A percentile compares a stretch with the other conserved stretches of the same genome.
phyloP scores from a whole-genome alignment of 2,113 vertebrate species.

The Notarius quadriscutis region DNA sequence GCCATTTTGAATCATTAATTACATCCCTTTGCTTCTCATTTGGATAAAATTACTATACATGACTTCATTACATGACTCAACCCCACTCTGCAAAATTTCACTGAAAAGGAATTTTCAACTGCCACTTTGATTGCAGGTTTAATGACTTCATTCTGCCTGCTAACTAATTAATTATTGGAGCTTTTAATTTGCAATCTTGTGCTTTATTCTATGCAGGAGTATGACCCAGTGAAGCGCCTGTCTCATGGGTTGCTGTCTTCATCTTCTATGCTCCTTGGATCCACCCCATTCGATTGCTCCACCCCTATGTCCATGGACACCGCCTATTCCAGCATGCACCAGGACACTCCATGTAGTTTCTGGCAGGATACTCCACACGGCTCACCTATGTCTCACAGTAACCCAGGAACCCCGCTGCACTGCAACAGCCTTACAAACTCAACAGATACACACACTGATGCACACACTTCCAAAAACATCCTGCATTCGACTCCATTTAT shows the following conservation, averaged over 20 bases:
- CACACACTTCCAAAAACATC: not conserved
- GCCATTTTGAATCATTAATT: too few relatives aligned
- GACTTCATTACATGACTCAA: not conserved
- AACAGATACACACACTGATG: not conserved
- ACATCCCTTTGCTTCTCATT: not conserved
- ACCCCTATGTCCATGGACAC: conserved; percentile 95
- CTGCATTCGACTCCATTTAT: not conserved
- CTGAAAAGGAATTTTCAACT: not conserved
- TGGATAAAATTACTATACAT: not conserved
- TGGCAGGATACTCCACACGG: conserved; percentile 87
- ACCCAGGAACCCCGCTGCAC: conserved; percentile 84
- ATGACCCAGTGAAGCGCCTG: conserved; percentile 65
- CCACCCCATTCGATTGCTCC: conserved; percentile 82
- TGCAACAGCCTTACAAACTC: conserved; percentile 9
- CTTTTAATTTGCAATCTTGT: not conserved
- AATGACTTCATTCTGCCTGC: not conserved
- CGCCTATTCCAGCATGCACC: conserved; percentile 92
- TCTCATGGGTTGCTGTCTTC: conserved; percentile 57
- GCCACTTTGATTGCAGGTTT: not conserved
- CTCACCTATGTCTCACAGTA: conserved; percentile 88
- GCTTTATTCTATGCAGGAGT: conserved; percentile 57
- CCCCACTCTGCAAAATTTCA: not conserved
- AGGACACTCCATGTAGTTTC: conserved; percentile 92
- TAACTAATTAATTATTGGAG: not conserved
- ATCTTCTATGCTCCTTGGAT: conserved; percentile 66